Evolutionary conservation across 1,140 invertebrate species (phyloP).

Genomic region (Drosophila nebulosa): DNA sequence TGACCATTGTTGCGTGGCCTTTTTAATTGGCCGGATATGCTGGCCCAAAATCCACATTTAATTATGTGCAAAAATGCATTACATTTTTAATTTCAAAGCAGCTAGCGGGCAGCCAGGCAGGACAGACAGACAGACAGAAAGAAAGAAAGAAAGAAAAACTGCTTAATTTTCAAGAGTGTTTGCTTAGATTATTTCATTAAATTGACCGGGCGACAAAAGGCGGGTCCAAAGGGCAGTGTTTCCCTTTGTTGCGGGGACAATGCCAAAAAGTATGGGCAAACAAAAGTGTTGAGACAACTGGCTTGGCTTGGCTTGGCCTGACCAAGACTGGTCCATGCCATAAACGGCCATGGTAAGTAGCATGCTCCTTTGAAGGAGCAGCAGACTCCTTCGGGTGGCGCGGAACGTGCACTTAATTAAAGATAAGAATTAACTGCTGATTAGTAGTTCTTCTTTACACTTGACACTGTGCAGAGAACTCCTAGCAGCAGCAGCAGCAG

Average conservation of each 20-base stretch:
- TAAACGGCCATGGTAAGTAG: conserved; percentile 34
- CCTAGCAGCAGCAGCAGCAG: neutral
- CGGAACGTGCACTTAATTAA: conserved; percentile 78
- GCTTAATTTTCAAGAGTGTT: conserved; percentile 74
- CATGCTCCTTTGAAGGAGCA: conserved; percentile 15
- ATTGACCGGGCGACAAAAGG: conserved; percentile 67
- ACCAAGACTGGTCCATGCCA: conserved; percentile 47
- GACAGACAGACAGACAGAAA: conserved; percentile 9
- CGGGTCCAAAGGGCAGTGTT: conserved; percentile 14
- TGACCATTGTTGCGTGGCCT: conserved; percentile 70
- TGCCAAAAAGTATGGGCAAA: conserved; percentile 58
- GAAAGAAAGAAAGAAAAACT: conserved; percentile 39
- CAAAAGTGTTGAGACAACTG: conserved; percentile 65
- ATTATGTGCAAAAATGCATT: conserved; percentile 65
- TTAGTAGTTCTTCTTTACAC: conserved; percentile 80
- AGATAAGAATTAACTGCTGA: conserved; percentile 80
- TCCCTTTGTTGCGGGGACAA: conserved; percentile 61
- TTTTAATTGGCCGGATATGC: conserved; percentile 64
- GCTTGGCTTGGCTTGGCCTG: neutral
- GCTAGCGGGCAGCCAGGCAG: neutral
- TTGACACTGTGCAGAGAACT: conserved; percentile 63
- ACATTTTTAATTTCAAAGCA: conserved; percentile 66
- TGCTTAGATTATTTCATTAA: conserved; percentile 78
- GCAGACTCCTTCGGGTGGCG: conserved; percentile 15
- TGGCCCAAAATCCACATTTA: conserved; percentile 57